Conservation (phyloP, 2,888 invertebrate genomes). For the Xylocampa areola region DNA sequence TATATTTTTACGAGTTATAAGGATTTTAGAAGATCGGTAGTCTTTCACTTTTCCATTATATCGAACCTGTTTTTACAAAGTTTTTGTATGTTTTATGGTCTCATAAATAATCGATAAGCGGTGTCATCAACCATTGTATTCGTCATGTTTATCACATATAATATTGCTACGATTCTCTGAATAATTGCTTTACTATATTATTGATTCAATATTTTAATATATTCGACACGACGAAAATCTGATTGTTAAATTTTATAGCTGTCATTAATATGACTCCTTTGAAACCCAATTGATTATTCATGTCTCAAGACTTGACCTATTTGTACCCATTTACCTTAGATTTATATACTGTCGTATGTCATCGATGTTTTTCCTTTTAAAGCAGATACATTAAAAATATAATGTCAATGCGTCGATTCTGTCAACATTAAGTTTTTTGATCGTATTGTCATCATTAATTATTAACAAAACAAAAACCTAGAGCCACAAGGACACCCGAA, state of each 20-base stretch:
- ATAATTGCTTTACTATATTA: conserved; percentile 58
- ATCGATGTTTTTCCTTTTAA: conserved; percentile 42
- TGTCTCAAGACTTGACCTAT: conserved; percentile 51
- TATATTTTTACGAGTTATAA: conserved; percentile 19
- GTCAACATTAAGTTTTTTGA: conserved; percentile 31
- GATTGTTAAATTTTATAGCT: conserved; percentile 59
- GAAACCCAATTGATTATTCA: conserved; percentile 57
- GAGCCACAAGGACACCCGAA: conserved; percentile 48
- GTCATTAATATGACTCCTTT: conserved; percentile 56
- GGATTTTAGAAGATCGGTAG: conserved; percentile 20
- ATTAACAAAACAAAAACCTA: conserved; percentile 38
- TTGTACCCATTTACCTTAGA: conserved; percentile 55
- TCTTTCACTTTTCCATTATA: conserved; percentile 37
- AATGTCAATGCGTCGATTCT: conserved; percentile 35
- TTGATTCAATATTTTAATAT: conserved; percentile 63
- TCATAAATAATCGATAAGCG: conserved; percentile 65
- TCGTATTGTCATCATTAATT: conserved; percentile 37
- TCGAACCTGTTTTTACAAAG: conserved; percentile 36
- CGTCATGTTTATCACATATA: conserved; percentile 54
- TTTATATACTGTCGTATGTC: conserved; percentile 44
- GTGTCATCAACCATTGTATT: conserved; percentile 59
- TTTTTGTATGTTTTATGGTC: conserved; percentile 59
- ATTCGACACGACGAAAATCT: conserved; percentile 49
- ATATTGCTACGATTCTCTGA: conserved; percentile 56
- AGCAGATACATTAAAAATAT: conserved; percentile 33